Base-by-base conservation (phyloP, 2,888 invertebrate genomes). In the Torymus auratus region DNA sequence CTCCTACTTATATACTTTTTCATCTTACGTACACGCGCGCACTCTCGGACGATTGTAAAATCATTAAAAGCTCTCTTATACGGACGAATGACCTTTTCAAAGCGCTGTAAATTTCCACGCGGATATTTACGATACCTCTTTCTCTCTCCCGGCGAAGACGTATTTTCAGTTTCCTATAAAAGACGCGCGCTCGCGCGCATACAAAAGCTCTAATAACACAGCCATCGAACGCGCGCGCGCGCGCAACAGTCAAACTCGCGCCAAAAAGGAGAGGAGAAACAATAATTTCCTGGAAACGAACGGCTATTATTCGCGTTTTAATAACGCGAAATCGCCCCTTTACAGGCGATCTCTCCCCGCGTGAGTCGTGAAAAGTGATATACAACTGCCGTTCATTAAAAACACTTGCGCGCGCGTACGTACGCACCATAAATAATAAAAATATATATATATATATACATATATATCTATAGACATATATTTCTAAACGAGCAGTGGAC, bases 291-390 rank as follows among this genome's bases (percentile, higher is more conserved):
- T 20, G 53, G 65, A 75, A 80, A 70, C 53, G 62, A 71, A 61
- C 61, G 52, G 50, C 56, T 65, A 80, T 76, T 71, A 77, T 77
- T 20, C 69, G 53, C 69, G 17, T 78, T 81, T 81, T 81, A 78
- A 81, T 81, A 78, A 77, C 69, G 76, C 65, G 53, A 73, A 81
- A 78, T 73, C 65, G 80, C 68, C 65, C 79, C 74, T 74, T 74
- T 77, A 68, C 72, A 11, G 72, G 62, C 62, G 61, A 67, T 68
- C 78, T 15, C 15, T 13, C 65, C 60, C 72, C 72, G 71, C 67
- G 55, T 68, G 56, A 75, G 73, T 77, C 76, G 75, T 82, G 80
- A 82, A 82, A 82, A 82, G 80, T 82, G 82, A 82, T 82, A 82
- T 82, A 80, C 80, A 80, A 79, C 80, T 77, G 73, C 52, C 73